Base-by-base conservation (phyloP, 2,888 invertebrate species). In the Rotaria sp. region DNA sequence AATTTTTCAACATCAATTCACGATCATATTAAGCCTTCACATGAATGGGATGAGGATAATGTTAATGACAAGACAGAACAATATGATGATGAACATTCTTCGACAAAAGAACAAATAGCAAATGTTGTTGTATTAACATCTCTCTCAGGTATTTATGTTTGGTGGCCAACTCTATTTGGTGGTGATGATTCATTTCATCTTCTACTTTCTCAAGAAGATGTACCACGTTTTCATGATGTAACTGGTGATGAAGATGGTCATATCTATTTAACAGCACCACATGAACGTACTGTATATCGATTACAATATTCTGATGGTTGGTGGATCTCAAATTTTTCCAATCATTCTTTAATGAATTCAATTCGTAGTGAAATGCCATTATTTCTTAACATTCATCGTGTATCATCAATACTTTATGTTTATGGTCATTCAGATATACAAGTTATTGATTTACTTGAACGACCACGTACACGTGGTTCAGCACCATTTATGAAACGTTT, bases 221-320 rank as follows among this genome's bases (percentile, higher is more conserved):
- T 80, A 5, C 80, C 80, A 15, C 80, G 80, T 80, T 80, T 80
- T 80, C 80, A 80, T n/a, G 80, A 80, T 45, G 80, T 80, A 1
- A 80, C n/a, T 18, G 45, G 80, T 45, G 80, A 80, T n/a, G 80
- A 80, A 45, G 5, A n/a, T 41, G 80, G 80, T 80, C 21, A 80
- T 80, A 80, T 80, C 15, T 80, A 80, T 80, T 80, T 80, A 45
- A 80, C 80, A 26, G 80, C 80, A n/a, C 80, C 80, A 80, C 80
- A 80, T 41, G 80, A 80, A 45, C 80, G 80, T 45, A 80, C 80
- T 80, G 80, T 80, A 26, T 80, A 80, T 80, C 45, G 80, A n/a
- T 45, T 80, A 45, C 80, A 80, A 80, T 80, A 80, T 45, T 11
- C 80, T 26, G n/a, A 80, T n/a, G 80, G 80, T 45, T 80, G 80